Evolutionary conservation across 2,888 invertebrate species (phyloP).

Genomic region (Vanessa cardui): DNA sequence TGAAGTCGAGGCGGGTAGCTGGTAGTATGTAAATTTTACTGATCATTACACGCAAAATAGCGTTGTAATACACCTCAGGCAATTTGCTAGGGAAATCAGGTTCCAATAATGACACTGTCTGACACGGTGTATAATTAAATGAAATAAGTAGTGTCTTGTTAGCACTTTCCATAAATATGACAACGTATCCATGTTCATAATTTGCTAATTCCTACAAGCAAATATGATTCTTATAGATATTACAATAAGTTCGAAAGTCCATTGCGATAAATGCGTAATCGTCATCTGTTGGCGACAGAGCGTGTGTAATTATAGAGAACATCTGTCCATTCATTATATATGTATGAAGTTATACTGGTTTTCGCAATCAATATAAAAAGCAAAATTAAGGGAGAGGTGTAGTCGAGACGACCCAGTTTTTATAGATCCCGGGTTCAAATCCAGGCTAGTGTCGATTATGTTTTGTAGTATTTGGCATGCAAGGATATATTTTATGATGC

Average conservation of each 20-base stretch:
- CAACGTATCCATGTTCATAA: conserved; percentile 19
- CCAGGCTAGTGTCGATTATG: no score
- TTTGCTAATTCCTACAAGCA: conserved; percentile 12
- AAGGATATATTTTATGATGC: no score
- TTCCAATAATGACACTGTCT: conserved; percentile 52
- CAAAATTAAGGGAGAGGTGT: background rate
- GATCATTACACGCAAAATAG: conserved; percentile 37
- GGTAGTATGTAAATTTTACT: conserved; percentile 35
- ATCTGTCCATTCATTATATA: conserved; percentile 6
- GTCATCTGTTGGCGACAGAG: conserved; percentile 7
- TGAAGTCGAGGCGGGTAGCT: conserved; percentile 4
- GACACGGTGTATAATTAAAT: conserved; percentile 54
- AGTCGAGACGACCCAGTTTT: no score
- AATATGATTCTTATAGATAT: conserved; percentile 8
- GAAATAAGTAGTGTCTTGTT: conserved; percentile 50
- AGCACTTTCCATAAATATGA: conserved; percentile 48
- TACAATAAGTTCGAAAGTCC: background rate
- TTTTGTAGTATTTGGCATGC: no score
- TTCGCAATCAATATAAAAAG: background rate
- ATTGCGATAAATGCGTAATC: conserved; percentile 9
- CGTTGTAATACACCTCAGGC: conserved; percentile 31
- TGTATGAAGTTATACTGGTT: conserved; percentile 2
- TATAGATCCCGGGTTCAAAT: no score
- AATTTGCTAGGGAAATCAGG: conserved; percentile 49
- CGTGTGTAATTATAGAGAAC: conserved; percentile 14